Conservation (phyloP, 2,888 invertebrate species). For the Stenichneumon culpator region DNA sequence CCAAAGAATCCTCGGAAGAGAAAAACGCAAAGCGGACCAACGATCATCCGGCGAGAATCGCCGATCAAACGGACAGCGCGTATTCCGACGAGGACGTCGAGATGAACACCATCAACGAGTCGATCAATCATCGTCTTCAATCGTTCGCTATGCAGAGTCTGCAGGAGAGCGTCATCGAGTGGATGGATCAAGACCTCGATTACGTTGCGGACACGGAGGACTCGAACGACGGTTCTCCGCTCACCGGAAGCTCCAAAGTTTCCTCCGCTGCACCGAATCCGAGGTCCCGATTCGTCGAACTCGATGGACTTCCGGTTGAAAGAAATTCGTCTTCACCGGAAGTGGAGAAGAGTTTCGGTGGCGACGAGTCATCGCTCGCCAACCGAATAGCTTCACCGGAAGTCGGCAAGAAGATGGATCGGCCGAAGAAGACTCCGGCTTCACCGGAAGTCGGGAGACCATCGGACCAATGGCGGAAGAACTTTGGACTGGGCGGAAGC, state of each 20-base stretch:
- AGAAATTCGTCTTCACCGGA: not conserved
- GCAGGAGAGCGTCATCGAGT: constrained; percentile 44
- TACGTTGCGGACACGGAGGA: constrained; percentile 47
- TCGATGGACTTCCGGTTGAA: not conserved
- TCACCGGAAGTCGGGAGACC: not conserved
- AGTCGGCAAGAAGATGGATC: not conserved
- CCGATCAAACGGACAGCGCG: constrained; percentile 35
- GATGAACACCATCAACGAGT: constrained; percentile 46
- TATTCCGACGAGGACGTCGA: constrained; percentile 51
- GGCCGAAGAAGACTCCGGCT: not conserved
- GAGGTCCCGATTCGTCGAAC: not conserved
- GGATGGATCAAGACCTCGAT: constrained; percentile 54
- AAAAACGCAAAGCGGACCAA: not conserved
- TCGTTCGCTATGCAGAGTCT: constrained; percentile 21
- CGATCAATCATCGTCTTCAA: constrained; percentile 11
- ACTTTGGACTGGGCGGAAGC: not conserved
- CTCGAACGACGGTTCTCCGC: constrained; percentile 26
- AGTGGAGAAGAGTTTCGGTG: not conserved
- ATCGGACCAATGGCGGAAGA: not conserved
- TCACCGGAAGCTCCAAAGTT: not conserved
- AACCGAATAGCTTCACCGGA: not conserved
- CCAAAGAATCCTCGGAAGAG: not conserved
- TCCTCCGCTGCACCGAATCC: not conserved
- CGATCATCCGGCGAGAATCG: not conserved
- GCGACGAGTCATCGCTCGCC: not conserved